Evolutionary conservation across 2,888 invertebrate genomes (phyloP).

Genomic region (Magallana nippona): DNA sequence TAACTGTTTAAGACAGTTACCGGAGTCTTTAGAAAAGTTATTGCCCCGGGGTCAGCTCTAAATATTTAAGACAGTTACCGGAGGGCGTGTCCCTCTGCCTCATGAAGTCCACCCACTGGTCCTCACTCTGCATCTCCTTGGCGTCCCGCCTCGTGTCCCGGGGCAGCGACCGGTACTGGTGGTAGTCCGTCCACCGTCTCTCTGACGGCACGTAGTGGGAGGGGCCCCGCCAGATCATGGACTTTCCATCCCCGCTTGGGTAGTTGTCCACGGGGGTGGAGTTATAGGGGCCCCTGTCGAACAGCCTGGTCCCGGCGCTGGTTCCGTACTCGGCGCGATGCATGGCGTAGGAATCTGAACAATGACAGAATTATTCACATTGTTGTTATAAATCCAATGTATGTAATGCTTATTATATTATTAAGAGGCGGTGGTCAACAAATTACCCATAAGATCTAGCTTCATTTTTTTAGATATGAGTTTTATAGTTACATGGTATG

Average conservation of each 20-base stretch:
- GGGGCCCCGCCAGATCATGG: slow-evolving; percentile 68
- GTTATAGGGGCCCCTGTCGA: slow-evolving; percentile 60
- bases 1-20: too few relatives aligned
- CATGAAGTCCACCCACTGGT: slow-evolving; percentile 72
- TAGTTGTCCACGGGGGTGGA: slow-evolving; percentile 72
- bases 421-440: too few relatives aligned
- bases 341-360: slow-evolving; percentile 20
- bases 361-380: background rate
- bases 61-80: slow-evolving; percentile 54
- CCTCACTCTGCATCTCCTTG: slow-evolving; percentile 75
- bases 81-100: slow-evolving; percentile 71
- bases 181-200: slow-evolving; percentile 69
- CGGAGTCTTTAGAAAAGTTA: too few relatives aligned
- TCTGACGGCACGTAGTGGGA: slow-evolving; percentile 76
- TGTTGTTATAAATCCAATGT: background rate
- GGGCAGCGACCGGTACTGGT: slow-evolving; percentile 71
- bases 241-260: slow-evolving; percentile 71
- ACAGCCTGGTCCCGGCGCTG: slow-evolving; percentile 46
- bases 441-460: too few relatives aligned
- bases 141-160: slow-evolving; percentile 70
- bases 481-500: too few relatives aligned
- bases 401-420: too few relatives aligned
- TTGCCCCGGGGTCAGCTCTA: too few relatives aligned
- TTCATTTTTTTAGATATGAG: too few relatives aligned
- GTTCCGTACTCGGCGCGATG: slow-evolving; percentile 47